These are phyloP conservation scores for Melanotaenia maccullochi DNA, from an alignment of 2,797 vertebrate genomes.

Conservation along the genomic window DNA sequence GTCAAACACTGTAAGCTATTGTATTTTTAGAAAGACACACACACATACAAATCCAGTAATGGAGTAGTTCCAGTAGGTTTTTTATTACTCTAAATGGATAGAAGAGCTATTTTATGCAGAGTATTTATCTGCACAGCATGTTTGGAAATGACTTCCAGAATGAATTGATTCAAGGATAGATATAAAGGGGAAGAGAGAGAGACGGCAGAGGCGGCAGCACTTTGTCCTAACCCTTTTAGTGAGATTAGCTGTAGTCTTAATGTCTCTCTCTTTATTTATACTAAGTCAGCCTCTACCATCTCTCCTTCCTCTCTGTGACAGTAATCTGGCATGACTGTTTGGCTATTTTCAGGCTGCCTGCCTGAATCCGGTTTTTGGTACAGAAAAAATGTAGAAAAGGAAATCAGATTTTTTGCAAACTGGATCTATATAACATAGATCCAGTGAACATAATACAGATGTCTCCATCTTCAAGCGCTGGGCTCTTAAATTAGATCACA, in stretches of 20 bases:
- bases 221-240: constrained; percentile 85
- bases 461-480: not conserved
- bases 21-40: constrained; percentile 30
- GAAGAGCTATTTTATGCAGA: constrained; percentile 47
- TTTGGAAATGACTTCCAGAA: constrained; percentile 69
- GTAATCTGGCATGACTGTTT: constrained; percentile 25
- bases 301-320: constrained; percentile 29
- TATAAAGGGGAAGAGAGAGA: constrained; percentile 54
- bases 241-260: constrained; percentile 83
- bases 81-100: constrained; percentile 63
- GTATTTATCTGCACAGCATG: constrained; percentile 62
- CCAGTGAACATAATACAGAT: not conserved
- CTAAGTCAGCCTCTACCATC: constrained; percentile 73
- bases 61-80: constrained; percentile 26
- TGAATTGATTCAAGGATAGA: constrained; percentile 67
- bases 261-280: constrained; percentile 80
- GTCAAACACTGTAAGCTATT: constrained; percentile 42
- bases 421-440: not conserved
- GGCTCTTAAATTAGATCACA: not conserved
- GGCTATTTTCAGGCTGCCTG: not conserved
- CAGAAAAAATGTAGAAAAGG: not conserved
- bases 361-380: not conserved
- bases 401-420: constrained; percentile 3
- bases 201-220: constrained; percentile 60
- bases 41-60: constrained; percentile 28